Conservation (phyloP, 2,888 invertebrate species). For the Orthosia cruda region DNA sequence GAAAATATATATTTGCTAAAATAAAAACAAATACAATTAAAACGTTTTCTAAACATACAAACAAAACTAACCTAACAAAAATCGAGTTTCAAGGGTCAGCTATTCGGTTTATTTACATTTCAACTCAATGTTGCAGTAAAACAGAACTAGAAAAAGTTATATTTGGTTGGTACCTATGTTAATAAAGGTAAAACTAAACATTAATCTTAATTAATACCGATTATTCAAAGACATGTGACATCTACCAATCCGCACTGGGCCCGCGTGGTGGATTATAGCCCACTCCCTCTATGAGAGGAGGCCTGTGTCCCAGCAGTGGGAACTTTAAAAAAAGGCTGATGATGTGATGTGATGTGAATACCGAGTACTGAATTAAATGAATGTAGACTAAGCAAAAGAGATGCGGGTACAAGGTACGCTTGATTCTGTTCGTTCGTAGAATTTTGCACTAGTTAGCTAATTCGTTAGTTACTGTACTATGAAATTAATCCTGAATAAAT, state of each 20-base stretch:
- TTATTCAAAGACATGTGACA: no score
- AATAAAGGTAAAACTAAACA: constrained; percentile 40
- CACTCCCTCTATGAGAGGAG: no score
- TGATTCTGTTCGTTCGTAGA: constrained; percentile 2
- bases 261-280: no score
- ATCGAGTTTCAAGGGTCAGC: constrained; percentile 26
- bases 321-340: no score
- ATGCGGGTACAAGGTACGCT: constrained; percentile 17
- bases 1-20: not conserved
- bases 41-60: constrained; percentile 16
- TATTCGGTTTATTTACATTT: constrained; percentile 39
- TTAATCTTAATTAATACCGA: constrained; percentile 37
- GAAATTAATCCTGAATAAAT: not conserved
- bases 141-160: constrained; percentile 33
- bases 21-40: constrained; percentile 22
- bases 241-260: no score
- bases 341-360: no score
- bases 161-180: constrained; percentile 11
- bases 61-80: constrained; percentile 23
- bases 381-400: constrained; percentile 29
- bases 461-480: constrained; percentile 2
- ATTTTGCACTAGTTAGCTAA: constrained; percentile 3
- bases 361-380: constrained; percentile 33
- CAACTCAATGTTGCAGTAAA: constrained; percentile 19
- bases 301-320: no score